These are phyloP conservation scores for Nephila pilipes DNA, from an alignment of 1,140 invertebrate species.

Conservation along the genomic window DNA sequence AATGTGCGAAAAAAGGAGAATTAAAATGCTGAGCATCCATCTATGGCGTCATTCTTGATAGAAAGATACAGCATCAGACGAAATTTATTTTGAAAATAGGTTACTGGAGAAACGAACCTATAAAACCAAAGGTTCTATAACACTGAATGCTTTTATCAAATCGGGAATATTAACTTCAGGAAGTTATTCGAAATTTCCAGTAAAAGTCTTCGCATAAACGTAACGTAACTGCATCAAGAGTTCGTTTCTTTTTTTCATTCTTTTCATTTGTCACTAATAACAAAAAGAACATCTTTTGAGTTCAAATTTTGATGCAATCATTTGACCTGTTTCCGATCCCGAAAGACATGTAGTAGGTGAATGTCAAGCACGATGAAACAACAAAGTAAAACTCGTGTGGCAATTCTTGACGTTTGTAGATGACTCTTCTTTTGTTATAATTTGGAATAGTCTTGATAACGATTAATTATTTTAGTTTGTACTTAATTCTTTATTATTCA, in stretches of 20 bases:
- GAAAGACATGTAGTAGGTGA: slow-evolving; percentile 6
- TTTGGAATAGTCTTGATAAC: background rate
- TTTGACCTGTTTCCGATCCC: background rate
- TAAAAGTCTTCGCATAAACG: background rate
- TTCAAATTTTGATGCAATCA: background rate
- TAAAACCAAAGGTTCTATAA: background rate
- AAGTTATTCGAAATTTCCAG: slow-evolving; percentile 14
- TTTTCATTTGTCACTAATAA: background rate
- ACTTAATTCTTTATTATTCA: background rate
- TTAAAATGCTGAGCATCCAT: background rate
- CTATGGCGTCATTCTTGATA: background rate
- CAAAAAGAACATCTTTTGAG: background rate
- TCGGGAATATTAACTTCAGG: background rate
- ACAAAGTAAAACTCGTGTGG: background rate
- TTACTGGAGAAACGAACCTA: slow-evolving; percentile 20
- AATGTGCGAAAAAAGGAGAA: background rate
- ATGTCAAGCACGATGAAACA: slow-evolving; percentile 28
- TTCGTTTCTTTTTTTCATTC: background rate
- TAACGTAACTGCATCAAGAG: background rate
- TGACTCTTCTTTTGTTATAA: background rate
- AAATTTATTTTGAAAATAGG: slow-evolving; percentile 17
- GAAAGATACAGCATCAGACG: background rate
- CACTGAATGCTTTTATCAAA: background rate
- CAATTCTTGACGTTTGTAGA: background rate
- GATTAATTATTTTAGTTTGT: background rate